These are phyloP conservation scores for Cryptotis parvus DNA, from an alignment of 2,113 vertebrate genomes.

Conservation along the genomic window DNA sequence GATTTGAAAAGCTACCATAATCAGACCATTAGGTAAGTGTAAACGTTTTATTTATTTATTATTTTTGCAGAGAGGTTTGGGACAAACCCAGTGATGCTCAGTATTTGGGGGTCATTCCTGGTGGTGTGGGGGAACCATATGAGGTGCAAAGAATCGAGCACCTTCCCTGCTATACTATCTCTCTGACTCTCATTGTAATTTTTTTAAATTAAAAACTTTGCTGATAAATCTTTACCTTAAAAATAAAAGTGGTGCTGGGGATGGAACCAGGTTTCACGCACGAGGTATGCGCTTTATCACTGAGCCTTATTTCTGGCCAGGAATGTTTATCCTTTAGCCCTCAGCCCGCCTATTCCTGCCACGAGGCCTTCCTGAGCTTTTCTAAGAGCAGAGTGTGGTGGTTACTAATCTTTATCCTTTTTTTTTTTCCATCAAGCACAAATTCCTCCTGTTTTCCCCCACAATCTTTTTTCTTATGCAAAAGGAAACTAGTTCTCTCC, in stretches of 20 bases:
- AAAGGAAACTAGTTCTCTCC: constrained; percentile 47
- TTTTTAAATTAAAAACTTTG: neutral
- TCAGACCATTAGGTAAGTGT: constrained; percentile 88
- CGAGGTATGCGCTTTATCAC: no score
- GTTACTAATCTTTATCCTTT: constrained; percentile 46
- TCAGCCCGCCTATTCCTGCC: neutral
- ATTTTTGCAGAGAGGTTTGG: neutral
- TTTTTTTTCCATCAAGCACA: neutral
- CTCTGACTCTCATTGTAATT: no score
- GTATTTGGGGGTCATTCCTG: no score
- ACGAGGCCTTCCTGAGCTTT: neutral
- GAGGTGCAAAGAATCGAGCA: no score
- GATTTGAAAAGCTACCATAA: constrained; percentile 82
- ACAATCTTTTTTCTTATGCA: constrained; percentile 24
- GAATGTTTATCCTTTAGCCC: neutral
- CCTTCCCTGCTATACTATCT: no score
- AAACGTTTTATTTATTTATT: constrained; percentile 16
- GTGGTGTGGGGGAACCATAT: neutral
- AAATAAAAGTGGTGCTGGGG: no score
- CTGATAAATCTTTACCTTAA: neutral
- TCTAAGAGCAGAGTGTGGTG: neutral
- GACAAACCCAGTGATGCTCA: no score
- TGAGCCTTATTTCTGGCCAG: neutral
- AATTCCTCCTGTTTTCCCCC: neutral
- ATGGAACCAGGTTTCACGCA: no score